Conservation (phyloP, 2,113 vertebrate genomes). For the Varanus komodoensis region DNA sequence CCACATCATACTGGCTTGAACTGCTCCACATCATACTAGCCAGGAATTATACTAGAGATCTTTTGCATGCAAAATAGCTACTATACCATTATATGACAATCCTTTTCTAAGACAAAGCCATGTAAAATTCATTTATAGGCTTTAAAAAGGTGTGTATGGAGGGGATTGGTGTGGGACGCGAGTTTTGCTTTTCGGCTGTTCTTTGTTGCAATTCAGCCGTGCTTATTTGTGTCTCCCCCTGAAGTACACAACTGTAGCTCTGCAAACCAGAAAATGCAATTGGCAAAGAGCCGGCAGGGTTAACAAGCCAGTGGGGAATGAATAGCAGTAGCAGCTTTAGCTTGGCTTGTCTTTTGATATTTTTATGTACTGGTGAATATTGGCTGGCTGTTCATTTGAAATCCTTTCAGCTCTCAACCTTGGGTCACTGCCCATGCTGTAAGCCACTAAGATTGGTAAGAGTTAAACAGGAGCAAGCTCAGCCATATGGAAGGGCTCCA, state of each 20-base stretch:
- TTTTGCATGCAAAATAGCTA: neutral
- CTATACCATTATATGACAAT: neutral
- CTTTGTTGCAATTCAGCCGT: no score
- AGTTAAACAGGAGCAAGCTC: conserved; percentile 41
- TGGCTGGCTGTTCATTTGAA: conserved; percentile 10
- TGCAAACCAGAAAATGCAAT: no score
- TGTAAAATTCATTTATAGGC: no score
- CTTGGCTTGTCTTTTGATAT: neutral
- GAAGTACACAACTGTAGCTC: neutral
- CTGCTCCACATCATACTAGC: no score
- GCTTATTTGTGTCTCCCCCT: neutral
- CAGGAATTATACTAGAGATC: neutral
- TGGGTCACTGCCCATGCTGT: conserved; percentile 31
- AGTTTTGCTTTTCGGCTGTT: no score
- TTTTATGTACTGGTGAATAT: conserved; percentile 1
- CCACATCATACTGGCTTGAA: no score
- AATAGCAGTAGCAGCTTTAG: neutral
- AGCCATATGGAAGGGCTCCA: conserved; percentile 21
- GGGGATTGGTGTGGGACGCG: no score
- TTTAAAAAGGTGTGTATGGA: no score
- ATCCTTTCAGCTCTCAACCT: neutral
- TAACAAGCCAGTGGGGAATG: neutral
- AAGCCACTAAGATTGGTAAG: conserved; percentile 24
- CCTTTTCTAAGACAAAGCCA: neutral
- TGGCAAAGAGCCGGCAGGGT: neutral